Evolutionary conservation across 2,888 invertebrate genomes (phyloP).

Genomic region (Hypercompe scribonia): DNA sequence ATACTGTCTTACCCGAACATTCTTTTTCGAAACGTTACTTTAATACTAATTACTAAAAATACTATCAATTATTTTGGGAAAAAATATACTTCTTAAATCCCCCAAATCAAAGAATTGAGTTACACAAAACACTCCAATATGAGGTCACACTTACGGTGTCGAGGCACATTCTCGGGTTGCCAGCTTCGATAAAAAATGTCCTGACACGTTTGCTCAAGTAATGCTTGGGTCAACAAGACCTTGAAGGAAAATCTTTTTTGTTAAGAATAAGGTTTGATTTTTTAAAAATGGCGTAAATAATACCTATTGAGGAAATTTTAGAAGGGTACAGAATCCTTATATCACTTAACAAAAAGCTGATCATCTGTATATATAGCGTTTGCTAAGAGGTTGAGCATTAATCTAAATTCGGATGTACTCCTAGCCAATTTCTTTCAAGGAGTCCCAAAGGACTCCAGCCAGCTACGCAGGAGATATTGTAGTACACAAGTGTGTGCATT

Average conservation of each 20-base stretch:
- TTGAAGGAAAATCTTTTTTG: constrained; percentile 56
- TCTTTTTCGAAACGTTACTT: neutral
- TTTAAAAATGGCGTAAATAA: neutral
- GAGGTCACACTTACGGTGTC: constrained; percentile 38
- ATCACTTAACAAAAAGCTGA: neutral
- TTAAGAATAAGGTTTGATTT: constrained; percentile 32
- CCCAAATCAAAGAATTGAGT: constrained; percentile 19
- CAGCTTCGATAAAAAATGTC: constrained; percentile 61
- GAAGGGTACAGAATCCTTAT: neutral
- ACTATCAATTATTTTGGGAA: neutral
- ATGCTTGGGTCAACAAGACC: constrained; percentile 76
- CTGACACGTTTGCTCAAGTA: constrained; percentile 80
- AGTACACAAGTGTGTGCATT: too few relatives aligned
- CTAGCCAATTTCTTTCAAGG: too few relatives aligned
- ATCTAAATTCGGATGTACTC: too few relatives aligned
- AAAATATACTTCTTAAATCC: neutral
- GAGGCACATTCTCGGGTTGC: constrained; percentile 47
- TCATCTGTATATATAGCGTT: neutral
- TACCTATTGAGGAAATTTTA: neutral
- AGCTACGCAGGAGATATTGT: too few relatives aligned
- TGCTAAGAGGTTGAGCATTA: too few relatives aligned
- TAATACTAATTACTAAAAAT: neutral
- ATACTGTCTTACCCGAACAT: neutral
- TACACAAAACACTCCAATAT: constrained; percentile 31
- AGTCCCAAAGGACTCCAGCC: too few relatives aligned